Evolutionary conservation across 2,797 vertebrate genomes (phyloP), one percentile per base, ranked within the genome.

Genomic region (Hydrolagus colliei): DNA sequence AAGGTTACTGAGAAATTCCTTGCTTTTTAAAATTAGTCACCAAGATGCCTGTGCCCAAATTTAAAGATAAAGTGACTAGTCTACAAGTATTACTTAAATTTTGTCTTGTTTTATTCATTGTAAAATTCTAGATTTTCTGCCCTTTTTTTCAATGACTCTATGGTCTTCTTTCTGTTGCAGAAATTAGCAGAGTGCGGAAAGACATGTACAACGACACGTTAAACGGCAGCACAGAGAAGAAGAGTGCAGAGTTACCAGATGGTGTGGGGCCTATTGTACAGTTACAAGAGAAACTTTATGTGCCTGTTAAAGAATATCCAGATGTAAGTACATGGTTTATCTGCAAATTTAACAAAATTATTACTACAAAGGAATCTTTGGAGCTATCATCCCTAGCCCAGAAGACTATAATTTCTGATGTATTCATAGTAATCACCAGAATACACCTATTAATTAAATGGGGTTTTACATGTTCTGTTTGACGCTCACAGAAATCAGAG

Each of bases 131-230:
- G 0, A 52, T 84, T 71, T 84, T 84, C 79, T 67, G 9, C 27
- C 11, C 14, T 18, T 67, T 82, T 27, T 4, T 32, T 82, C 35
- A 32, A 76, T 16, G 41, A 52, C n/a, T 74, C 1, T 35, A 35
- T 71, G 8, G 16, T 74, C 2, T 41, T 27, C 41, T 67, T 75
- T 84, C 92, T 90, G 88, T 89, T 86, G 91, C 94, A 99, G 97
- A 99, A 92, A 99, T 99, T 90, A 97, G 98, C 94, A 94, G 98
- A 94, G 98, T 99, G 92, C 95, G 98, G 91, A 99, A 99, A 93
- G 97, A 99, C 95, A 99, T 99, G 98, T 99, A 99, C 96, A 98
- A 98, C 87, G 98, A 99, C 95, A 98, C 97, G 9, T 91, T 99
- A 92, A 99, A 98, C 88, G 97, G 97, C 91, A 96, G 96, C 86